A percentile compares a stretch with the other conserved stretches of the same genome.
These are phyloP conservation scores for Odocoileus virginianus DNA, from an alignment of 2,113 vertebrate species.

Conservation along the genomic window DNA sequence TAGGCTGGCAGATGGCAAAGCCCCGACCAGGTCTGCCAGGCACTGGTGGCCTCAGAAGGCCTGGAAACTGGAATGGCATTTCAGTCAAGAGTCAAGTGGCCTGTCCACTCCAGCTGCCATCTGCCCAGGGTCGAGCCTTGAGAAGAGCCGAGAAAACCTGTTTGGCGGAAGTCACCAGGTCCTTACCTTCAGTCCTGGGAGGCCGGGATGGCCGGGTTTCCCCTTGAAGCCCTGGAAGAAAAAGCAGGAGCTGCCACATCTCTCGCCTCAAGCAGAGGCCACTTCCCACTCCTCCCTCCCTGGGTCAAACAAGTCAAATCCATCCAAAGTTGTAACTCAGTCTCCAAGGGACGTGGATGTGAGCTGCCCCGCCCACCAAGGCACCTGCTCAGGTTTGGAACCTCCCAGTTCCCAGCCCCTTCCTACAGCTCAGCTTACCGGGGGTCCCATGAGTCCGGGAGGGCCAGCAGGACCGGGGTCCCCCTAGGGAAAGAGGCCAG, in stretches of 20 bases:
- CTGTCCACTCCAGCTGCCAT: neutral
- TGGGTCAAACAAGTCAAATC: neutral
- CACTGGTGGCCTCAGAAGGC: neutral
- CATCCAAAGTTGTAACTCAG: neutral
- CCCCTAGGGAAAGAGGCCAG: slow-evolving; percentile 81
- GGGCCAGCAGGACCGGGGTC: slow-evolving; percentile 87
- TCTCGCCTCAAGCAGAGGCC: neutral
- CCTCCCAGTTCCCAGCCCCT: neutral
- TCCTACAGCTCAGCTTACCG: slow-evolving; percentile 81
- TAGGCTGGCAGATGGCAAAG: neutral
- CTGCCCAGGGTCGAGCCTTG: neutral
- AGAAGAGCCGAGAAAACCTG: neutral
- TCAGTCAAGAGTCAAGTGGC: neutral
- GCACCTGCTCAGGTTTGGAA: neutral
- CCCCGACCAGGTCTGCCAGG: neutral
- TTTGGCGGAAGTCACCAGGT: neutral
- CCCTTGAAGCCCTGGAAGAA: slow-evolving; percentile 87
- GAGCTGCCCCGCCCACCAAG: neutral
- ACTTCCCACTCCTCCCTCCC: neutral
- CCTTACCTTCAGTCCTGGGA: slow-evolving; percentile 84
- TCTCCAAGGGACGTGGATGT: fast-evolving
- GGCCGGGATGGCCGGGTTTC: slow-evolving; percentile 85
- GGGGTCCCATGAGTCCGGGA: slow-evolving; percentile 89
- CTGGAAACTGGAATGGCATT: neutral
- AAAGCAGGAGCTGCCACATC: neutral